A percentile compares a stretch with the other conserved stretches of the same genome.
phyloP scores from a whole-genome alignment of 1,140 invertebrate genomes.

The Anoplophora glabripennis region DNA sequence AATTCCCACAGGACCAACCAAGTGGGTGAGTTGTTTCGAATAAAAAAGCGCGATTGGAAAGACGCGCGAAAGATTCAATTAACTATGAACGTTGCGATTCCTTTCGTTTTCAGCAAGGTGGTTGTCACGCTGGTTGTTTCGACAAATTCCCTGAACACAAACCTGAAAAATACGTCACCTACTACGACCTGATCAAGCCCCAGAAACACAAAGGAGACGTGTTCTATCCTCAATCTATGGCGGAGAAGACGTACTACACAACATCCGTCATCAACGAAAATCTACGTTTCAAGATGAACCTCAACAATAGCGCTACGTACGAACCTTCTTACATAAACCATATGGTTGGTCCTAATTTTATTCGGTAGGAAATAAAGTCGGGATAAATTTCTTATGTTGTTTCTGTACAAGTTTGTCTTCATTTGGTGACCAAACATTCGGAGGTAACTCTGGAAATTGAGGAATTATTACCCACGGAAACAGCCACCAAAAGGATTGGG shows the following conservation, averaged over 20 bases:
- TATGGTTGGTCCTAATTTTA: constrained; percentile 8
- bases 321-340: constrained; percentile 37
- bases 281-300: constrained; percentile 33
- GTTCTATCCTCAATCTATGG: constrained; percentile 36
- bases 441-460: no score
- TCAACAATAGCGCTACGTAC: constrained; percentile 29
- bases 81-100: no score
- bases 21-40: constrained; percentile 42
- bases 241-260: constrained; percentile 34
- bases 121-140: constrained; percentile 44
- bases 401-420: no score
- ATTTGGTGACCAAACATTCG: no score
- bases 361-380: no score
- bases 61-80: neutral
- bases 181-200: constrained; percentile 20
- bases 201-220: constrained; percentile 15
- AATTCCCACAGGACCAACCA: constrained; percentile 41
- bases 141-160: constrained; percentile 39
- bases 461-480: no score
- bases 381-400: no score
- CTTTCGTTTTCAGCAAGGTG: constrained; percentile 34
- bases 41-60: no score
- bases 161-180: constrained; percentile 29
- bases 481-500: no score
- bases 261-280: constrained; percentile 34